Conservation (phyloP, 2,888 invertebrate species). For the Toxonevra muliebris region DNA sequence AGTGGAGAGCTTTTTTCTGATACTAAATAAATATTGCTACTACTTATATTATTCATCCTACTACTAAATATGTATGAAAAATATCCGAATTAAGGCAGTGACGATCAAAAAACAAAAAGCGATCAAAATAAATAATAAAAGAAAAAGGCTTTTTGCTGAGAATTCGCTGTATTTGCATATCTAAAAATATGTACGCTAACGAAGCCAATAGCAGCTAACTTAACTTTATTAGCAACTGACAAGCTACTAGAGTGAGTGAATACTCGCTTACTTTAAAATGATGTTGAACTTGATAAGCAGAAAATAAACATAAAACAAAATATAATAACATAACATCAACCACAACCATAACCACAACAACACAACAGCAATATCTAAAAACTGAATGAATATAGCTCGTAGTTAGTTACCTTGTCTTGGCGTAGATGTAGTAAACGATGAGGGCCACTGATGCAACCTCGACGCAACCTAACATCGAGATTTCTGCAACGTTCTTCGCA, state of each 20-base stretch:
- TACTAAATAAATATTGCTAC: too few relatives aligned
- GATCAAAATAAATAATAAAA: too few relatives aligned
- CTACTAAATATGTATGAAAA: too few relatives aligned
- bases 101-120: too few relatives aligned
- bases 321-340: too few relatives aligned
- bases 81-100: too few relatives aligned
- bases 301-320: background rate
- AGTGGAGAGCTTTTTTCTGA: too few relatives aligned
- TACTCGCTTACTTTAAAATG: conserved; percentile 4
- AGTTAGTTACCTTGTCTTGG: conserved; percentile 59
- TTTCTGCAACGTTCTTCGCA: conserved; percentile 51
- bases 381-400: background rate
- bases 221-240: too few relatives aligned
- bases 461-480: conserved; percentile 58
- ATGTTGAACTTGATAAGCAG: conserved; percentile 25
- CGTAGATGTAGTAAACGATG: conserved; percentile 61
- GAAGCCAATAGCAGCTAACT: too few relatives aligned
- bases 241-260: too few relatives aligned
- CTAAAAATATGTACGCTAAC: background rate
- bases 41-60: too few relatives aligned
- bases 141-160: background rate
- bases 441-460: conserved; percentile 60
- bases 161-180: conserved; percentile 5
- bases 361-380: background rate
- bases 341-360: background rate